phyloP scores from a whole-genome alignment of 1,140 invertebrate species.

The Sycobia sp. region DNA sequence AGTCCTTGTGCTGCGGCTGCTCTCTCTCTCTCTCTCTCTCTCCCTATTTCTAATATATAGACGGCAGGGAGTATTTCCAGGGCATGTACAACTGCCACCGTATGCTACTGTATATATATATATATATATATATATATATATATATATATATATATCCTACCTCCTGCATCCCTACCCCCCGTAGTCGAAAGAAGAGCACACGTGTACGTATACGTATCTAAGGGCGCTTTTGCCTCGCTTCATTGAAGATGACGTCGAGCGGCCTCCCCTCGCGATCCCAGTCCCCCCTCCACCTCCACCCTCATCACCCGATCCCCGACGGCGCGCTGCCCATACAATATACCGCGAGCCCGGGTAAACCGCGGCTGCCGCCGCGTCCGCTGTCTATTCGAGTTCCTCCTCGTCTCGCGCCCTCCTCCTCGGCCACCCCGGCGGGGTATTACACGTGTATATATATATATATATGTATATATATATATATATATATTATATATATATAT shows the following conservation, averaged over 20 bases:
- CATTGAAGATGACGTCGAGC: conserved; percentile 54
- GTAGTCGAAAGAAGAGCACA: neutral
- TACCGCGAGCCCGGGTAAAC: too few relatives aligned
- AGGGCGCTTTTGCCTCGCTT: conserved; percentile 38
- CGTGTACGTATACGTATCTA: neutral
- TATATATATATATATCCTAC: too few relatives aligned
- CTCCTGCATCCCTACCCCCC: too few relatives aligned
- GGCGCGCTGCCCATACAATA: too few relatives aligned
- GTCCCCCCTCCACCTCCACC: too few relatives aligned
- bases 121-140: too few relatives aligned
- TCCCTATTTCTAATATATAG: conserved; percentile 30
- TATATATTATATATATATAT: too few relatives aligned
- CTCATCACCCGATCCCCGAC: too few relatives aligned
- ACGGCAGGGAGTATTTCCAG: conserved; percentile 49
- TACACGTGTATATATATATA: too few relatives aligned
- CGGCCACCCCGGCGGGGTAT: neutral
- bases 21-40: neutral
- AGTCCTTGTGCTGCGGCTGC: conserved; percentile 41
- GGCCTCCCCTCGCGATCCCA: too few relatives aligned
- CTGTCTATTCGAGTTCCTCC: conserved; percentile 64
- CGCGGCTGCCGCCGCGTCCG: conserved; percentile 23
- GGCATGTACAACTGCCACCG: conserved; percentile 54
- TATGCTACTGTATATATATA: too few relatives aligned
- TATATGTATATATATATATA: too few relatives aligned
- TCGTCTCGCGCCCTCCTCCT: neutral